Evolutionary conservation across 2,888 invertebrate genomes (phyloP).

Genomic region (Acleris laterana): DNA sequence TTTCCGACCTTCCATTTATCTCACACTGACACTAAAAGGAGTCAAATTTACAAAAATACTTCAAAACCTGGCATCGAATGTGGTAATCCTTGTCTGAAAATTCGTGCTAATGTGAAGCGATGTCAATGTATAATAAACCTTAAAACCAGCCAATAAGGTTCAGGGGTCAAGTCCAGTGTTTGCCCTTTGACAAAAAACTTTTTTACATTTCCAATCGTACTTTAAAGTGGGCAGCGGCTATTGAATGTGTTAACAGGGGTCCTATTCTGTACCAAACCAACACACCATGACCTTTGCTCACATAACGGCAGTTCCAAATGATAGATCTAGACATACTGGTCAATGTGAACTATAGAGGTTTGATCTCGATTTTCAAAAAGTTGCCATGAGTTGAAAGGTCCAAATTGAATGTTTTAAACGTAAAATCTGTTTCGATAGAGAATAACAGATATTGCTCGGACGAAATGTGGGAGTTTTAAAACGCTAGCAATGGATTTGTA

Average conservation of each 20-base stretch:
- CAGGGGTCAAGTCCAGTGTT: neutral
- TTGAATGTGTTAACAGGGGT: constrained; percentile 12
- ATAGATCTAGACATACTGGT: no score
- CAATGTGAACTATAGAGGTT: no score
- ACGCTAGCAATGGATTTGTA: constrained; percentile 12
- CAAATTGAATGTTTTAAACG: no score
- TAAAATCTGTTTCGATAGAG: no score
- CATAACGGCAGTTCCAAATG: no score
- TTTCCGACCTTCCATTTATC: constrained; percentile 9
- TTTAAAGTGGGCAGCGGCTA: constrained; percentile 22
- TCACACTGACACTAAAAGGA: no score
- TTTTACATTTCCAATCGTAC: constrained; percentile 35
- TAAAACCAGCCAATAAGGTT: neutral
- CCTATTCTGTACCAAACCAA: no score
- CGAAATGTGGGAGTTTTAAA: constrained; percentile 21
- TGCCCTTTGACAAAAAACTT: constrained; percentile 38
- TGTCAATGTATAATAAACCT: constrained; percentile 1
- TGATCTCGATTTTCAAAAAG: no score
- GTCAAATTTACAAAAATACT: no score
- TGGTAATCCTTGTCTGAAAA: constrained; percentile 22
- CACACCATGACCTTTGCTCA: no score
- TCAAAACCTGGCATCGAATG: no score
- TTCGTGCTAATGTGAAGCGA: constrained; percentile 24
- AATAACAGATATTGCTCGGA: neutral
- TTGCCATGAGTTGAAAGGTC: no score